Evolutionary conservation across 1,140 invertebrate species (phyloP), one percentile per base, ranked within the genome.

Genomic region (Tetranychus cinnabarinus): DNA sequence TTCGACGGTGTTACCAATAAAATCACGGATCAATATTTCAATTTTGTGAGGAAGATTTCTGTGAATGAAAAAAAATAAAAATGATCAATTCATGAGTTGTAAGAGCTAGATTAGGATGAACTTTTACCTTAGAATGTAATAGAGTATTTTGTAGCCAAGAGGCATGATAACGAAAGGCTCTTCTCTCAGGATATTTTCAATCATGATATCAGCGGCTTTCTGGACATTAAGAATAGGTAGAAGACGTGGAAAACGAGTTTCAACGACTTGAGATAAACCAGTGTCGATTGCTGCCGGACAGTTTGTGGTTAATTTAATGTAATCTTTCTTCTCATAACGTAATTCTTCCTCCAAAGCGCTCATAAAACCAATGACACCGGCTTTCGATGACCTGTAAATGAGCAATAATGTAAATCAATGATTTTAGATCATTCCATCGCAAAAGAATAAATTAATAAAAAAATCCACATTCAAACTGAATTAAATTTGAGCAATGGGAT

Each of bases 251-350:
- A 65, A 64, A 52, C 64, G 56, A 15, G 81, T 80, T 66, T 74
- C 79, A 0, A 84, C 82, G 58, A 81, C 82, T 68, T 86, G 82
- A 68, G 84, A 84, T 6, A 90, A 72, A n/a, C 86, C 85, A 6
- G 86, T 90, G 67, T 86, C 81, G 8, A 88, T 82, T 69, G 86
- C 84, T 67, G 82, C 86, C 0, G 86, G 86, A 70, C 78, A 88
- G 62, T 89, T 80, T 1, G 79, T 79, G 0, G 87, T 89, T 58
- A 86, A 77, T 66, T 85, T 79, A 33, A 90, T 80, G 70, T 84
- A 71, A 60, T 76, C 73, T 37, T 74, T 74, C 1, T 71, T 65
- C 58, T 77, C 72, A 59, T 73, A 67, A 58, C 79, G 75, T 39
- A 85, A 68, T 68, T 88, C 86, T 66, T 85, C 81, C 46, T 73